Evolutionary conservation across 2,113 vertebrate species (phyloP), one percentile per base, ranked within the genome.

Genomic region (Bubo blakistoni): DNA sequence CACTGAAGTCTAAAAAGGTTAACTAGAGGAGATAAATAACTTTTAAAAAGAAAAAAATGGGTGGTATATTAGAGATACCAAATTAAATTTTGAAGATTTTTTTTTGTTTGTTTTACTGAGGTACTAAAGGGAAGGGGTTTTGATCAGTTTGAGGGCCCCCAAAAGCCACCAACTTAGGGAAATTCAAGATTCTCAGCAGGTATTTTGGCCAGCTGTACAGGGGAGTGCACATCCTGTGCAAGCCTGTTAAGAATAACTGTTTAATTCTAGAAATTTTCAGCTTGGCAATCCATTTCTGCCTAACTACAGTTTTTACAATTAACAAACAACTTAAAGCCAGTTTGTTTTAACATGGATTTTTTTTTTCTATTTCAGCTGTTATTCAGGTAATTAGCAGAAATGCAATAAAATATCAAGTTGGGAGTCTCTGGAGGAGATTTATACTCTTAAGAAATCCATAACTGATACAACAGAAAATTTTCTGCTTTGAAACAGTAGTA

Each of bases 321-420:
- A 94, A 24, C n/a, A 89, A 89, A 59, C 52, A 82, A 86, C 89
- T 80, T 61, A 70, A 97, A 91, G 22, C 40, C 38, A 74, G 46
- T 57, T 72, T 63, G 8, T 26, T 94, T 58, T 84, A 95, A 71
- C 32, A 17, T 94, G 44, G 27, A 30, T 79, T 90, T 59, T 77
- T 70, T 95, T 79, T 86, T 58, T 84, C 84, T 91, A 0, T n/a
- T 93, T 83, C 94, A 97, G 87, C 65, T 73, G 58, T 93, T 96
- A 71, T 25, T 86, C 81, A 86, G 80, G 63, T 95, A 96, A 84
- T 87, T 91, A 81, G 89, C 67, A 82, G 88, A 84, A 95, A 95
- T 80, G 87, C 69, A 96, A 57, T 89, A 96, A 97, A 88, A 72
- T 67, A 57, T 72, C n/a, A 66, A 90, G 74, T 95, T 65, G 38